Base-by-base conservation (phyloP, 2,113 vertebrate genomes). In the Mirounga angustirostris region DNA sequence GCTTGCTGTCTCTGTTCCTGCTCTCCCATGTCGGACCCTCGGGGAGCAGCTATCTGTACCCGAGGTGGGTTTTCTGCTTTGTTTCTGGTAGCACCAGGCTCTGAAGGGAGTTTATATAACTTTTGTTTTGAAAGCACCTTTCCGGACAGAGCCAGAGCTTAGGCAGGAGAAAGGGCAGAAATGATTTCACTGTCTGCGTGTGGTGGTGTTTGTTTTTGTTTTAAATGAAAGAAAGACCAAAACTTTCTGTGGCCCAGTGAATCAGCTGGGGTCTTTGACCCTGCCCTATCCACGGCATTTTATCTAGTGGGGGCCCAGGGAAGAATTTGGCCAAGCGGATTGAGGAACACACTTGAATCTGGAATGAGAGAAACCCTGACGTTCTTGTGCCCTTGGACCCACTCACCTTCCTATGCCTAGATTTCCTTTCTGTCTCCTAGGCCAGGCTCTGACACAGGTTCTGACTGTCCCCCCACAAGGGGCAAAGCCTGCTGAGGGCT, bases 71-170 rank as follows among this genome's bases (percentile, higher is more conserved):
- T 92, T 86, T 58, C 30, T 94, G 59, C 50, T 80, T 52, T 74
- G 30, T 83, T 84, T 90, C 56, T 43, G 61, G 36, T 46, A 74
- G 46, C 52, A 65, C 71, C 71, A 36, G 50, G 12, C 30, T 89
- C 61, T 85, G 28, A 96, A 94, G 46, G 54, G 74, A 61, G 33
- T 88, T 85, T 52, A 36, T 65, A 56, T 5, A 63, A 33, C 28
- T 80, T 96, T 97, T 92, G 58, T 87, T 96, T 95, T 89, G 67
- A 80, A 97, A 96, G 83, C 81, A 82, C 61, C 86, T 93, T 94
- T 95, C 78, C 52, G 71, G 78, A 90, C 52, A 40, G 58, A 86
- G 30, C 30, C 84, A 50, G 69, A 76, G 19, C 33, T 59, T 65
- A 85, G 58, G 71, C 30, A 78, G 83, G 28, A 59, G 22, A 65